Conservation (phyloP, 1,140 invertebrate genomes). For the Yoshiicerus persimilis region DNA sequence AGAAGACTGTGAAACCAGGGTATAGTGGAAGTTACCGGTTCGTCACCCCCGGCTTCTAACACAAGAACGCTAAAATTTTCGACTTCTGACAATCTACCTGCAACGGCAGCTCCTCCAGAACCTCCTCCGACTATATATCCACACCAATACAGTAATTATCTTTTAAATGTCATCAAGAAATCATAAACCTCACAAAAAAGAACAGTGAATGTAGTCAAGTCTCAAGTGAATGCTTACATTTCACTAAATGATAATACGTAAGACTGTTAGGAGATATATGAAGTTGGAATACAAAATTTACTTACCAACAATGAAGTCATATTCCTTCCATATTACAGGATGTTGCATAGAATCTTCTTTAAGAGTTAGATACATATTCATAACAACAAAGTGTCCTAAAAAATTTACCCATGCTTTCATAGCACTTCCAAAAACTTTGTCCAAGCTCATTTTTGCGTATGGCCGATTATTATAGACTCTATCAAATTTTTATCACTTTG, state of each 20-base stretch:
- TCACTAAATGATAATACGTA: too few relatives aligned
- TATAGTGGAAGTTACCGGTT: conserved; percentile 78
- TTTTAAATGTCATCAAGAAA: too few relatives aligned
- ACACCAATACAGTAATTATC: too few relatives aligned
- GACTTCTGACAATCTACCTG: conserved; percentile 78
- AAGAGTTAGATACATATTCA: conserved; percentile 41
- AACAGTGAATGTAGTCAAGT: too few relatives aligned
- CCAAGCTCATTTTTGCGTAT: not conserved
- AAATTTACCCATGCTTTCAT: conserved; percentile 43
- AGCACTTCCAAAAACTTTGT: not conserved
- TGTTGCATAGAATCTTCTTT: conserved; percentile 35
- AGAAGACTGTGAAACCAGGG: conserved; percentile 80
- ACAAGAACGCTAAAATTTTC: conserved; percentile 76
- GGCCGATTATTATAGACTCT: too few relatives aligned
- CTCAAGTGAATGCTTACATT: too few relatives aligned
- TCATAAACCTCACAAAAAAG: too few relatives aligned
- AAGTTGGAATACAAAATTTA: too few relatives aligned
- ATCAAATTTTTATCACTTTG: too few relatives aligned
- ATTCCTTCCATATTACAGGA: conserved; percentile 18
- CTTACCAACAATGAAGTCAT: conserved; percentile 46
- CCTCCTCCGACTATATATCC: conserved; percentile 81
- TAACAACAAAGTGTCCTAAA: conserved; percentile 38
- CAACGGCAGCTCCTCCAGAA: conserved; percentile 82
- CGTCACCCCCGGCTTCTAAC: conserved; percentile 83
- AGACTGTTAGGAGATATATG: too few relatives aligned